Conservation (phyloP, 2,888 invertebrate species). For the Amphipyra tragopoginis region DNA sequence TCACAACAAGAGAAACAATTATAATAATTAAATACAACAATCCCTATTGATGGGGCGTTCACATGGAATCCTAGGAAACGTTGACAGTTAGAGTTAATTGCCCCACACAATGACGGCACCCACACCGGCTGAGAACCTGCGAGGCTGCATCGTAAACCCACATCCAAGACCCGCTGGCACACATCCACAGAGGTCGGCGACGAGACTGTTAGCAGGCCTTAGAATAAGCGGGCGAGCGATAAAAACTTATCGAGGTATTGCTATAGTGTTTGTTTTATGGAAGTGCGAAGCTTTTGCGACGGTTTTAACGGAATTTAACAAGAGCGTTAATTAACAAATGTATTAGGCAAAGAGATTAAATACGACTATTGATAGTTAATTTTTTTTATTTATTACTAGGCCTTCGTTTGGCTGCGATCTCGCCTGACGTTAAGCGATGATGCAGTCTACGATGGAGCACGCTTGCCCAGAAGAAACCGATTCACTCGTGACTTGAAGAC, state of each 20-base stretch:
- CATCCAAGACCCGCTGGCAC: slow-evolving; percentile 82
- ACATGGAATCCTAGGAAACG: slow-evolving; percentile 76
- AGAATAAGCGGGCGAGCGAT: slow-evolving; percentile 50
- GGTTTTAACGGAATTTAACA: slow-evolving; percentile 23
- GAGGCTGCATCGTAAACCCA: slow-evolving; percentile 80
- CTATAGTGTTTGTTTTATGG: slow-evolving; percentile 17
- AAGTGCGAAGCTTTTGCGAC: slow-evolving; percentile 31
- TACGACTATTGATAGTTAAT: too few relatives aligned
- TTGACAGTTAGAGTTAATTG: slow-evolving; percentile 79
- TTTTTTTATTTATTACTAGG: too few relatives aligned
- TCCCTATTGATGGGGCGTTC: slow-evolving; percentile 66
- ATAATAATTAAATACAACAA: slow-evolving; percentile 65
- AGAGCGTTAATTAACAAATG: background rate
- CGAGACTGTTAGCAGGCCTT: slow-evolving; percentile 50
- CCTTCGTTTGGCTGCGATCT: too few relatives aligned
- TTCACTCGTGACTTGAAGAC: too few relatives aligned
- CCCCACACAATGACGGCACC: slow-evolving; percentile 75
- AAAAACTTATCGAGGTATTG: slow-evolving; percentile 45
- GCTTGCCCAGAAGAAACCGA: too few relatives aligned
- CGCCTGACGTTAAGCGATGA: too few relatives aligned
- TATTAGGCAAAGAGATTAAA: too few relatives aligned
- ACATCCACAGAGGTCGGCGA: slow-evolving; percentile 65
- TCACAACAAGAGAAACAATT: slow-evolving; percentile 53
- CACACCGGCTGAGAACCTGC: slow-evolving; percentile 73
- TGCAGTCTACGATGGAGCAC: too few relatives aligned